Percentiles rank a stretch among this genome's conserved stretches.
phyloP scores from a whole-genome alignment of 2,113 vertebrate genomes.

The Hippolais icterina region DNA sequence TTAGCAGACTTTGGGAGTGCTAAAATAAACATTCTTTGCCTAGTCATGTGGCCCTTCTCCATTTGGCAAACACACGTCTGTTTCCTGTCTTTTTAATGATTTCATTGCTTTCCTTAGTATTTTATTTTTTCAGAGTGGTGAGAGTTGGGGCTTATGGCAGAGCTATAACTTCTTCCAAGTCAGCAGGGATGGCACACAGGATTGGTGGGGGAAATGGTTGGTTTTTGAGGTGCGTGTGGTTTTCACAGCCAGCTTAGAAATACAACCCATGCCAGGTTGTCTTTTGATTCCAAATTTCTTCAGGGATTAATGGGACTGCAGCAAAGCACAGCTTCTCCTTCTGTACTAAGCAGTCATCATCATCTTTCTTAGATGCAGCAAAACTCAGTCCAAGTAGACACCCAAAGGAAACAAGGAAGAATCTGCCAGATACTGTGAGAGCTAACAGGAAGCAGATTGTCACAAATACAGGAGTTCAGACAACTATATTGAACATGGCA shows the following conservation, averaged over 20 bases:
- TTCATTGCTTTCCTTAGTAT: neutral
- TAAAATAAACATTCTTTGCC: slow-evolving; percentile 44
- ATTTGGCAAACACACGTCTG: slow-evolving; percentile 8
- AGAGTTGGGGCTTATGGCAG: neutral
- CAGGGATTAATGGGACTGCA: neutral
- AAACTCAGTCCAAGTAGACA: neutral
- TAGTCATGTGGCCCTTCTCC: neutral
- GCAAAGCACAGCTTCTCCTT: slow-evolving; percentile 11
- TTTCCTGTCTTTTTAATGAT: neutral
- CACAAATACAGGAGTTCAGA: neutral
- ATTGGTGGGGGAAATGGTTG: neutral
- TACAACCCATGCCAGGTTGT: neutral
- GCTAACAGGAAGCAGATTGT: neutral
- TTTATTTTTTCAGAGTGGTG: neutral
- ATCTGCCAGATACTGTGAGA: neutral
- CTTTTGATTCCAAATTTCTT: slow-evolving; percentile 17
- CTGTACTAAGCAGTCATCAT: neutral
- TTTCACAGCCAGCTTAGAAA: slow-evolving; percentile 5
- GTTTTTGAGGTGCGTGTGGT: neutral
- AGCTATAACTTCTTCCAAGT: neutral
- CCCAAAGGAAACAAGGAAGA: neutral
- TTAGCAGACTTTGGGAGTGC: slow-evolving; percentile 22
- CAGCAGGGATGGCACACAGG: neutral
- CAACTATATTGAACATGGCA: neutral
- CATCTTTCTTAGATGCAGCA: neutral